phyloP scores from a whole-genome alignment of 2,888 invertebrate genomes.

The Sarcophaga variegata region DNA sequence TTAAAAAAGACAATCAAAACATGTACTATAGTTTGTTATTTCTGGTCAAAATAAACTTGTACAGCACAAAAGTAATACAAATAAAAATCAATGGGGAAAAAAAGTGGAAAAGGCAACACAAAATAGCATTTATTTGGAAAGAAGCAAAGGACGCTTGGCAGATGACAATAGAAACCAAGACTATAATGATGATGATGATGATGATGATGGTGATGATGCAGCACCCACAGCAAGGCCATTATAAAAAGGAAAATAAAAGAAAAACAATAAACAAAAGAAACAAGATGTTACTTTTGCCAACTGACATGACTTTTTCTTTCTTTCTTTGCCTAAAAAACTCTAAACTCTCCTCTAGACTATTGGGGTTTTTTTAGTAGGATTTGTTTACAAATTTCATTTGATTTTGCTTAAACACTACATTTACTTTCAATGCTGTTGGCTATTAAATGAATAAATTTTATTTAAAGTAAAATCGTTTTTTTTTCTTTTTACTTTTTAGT shows the following conservation, averaged over 20 bases:
- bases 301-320: background rate
- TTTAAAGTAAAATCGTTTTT: too few relatives aligned
- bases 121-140: conserved; percentile 14
- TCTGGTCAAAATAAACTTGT: conserved; percentile 58
- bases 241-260: background rate
- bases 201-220: conserved; percentile 12
- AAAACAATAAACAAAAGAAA: background rate
- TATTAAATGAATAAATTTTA: background rate
- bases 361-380: background rate
- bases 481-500: background rate
- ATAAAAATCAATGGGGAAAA: conserved; percentile 21
- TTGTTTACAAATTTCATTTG: background rate
- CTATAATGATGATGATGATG: conserved; percentile 17
- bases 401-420: too few relatives aligned
- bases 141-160: background rate
- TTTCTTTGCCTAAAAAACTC: background rate
- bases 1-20: conserved; percentile 45
- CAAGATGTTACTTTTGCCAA: conserved; percentile 24
- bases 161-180: conserved; percentile 2
- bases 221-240: conserved; percentile 65
- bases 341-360: background rate
- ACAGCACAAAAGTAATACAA: background rate
- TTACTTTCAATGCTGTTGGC: background rate
- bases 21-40: conserved; percentile 43
- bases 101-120: background rate